Conservation (phyloP, 1,140 invertebrate genomes). For the Drosophila kurseongensis region DNA sequence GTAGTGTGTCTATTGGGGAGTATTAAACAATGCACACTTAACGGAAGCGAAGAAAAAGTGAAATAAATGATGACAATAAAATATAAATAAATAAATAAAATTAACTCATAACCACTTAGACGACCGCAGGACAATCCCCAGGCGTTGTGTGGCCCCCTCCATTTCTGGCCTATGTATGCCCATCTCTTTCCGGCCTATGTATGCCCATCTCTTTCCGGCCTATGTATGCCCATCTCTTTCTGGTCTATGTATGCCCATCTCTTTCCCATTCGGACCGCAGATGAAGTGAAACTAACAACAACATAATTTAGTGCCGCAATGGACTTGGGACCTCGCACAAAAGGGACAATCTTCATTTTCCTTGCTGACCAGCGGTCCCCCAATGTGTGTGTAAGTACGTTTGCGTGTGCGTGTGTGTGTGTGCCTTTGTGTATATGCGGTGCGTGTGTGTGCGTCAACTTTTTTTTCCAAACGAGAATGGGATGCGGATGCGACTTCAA, state of each 20-base stretch:
- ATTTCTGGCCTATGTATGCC: not conserved
- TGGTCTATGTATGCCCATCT: not conserved
- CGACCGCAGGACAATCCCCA: constrained; percentile 45
- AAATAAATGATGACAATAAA: constrained; percentile 81
- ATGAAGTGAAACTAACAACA: constrained; percentile 77
- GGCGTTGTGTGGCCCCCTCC: not conserved
- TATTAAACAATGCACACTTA: constrained; percentile 56
- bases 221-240: not conserved
- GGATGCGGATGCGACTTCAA: constrained; percentile 57
- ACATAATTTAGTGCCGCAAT: constrained; percentile 68
- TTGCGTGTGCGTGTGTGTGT: not conserved
- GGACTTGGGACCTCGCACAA: constrained; percentile 14
- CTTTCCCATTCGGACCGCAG: constrained; percentile 24
- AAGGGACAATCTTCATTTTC: constrained; percentile 41
- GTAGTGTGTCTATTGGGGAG: not conserved
- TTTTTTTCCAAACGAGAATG: constrained; percentile 19
- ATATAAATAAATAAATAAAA: constrained; percentile 83
- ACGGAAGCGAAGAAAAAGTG: constrained; percentile 40
- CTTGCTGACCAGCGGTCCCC: constrained; percentile 9
- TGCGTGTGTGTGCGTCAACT: constrained; percentile 39
- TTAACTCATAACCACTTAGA: constrained; percentile 81
- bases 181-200: not conserved
- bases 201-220: not conserved
- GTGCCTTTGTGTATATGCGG: not conserved
- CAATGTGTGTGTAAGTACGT: not conserved